A percentile compares a stretch with the other conserved stretches of the same genome.
Conservation (phyloP, 2,113 vertebrate species). For the Amia ocellicauda region DNA sequence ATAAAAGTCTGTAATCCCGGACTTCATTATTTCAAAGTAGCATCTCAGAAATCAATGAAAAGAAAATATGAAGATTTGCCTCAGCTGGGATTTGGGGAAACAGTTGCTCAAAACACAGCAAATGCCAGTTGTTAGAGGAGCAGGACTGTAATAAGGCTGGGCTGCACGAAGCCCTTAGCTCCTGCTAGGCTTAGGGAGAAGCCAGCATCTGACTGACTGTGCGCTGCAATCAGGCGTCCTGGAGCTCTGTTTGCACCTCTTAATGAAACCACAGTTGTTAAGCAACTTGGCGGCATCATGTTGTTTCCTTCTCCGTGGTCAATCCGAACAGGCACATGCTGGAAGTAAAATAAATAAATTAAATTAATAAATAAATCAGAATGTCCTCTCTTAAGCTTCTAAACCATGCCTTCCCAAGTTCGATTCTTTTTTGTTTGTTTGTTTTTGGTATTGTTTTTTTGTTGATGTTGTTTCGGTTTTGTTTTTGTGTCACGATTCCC, state of each 20-base stretch:
- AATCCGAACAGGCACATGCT: conserved; percentile 24
- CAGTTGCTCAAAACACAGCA: conserved; percentile 41
- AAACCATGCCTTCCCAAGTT: conserved; percentile 39
- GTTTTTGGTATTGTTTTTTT: conserved; percentile 45
- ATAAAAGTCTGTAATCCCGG: conserved; percentile 43
- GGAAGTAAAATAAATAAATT: conserved; percentile 32
- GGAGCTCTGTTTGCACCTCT: conserved; percentile 54
- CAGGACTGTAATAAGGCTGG: conserved; percentile 60
- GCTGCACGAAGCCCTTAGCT: conserved; percentile 60
- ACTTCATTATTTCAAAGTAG: conserved; percentile 42
- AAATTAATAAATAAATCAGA: conserved; percentile 15
- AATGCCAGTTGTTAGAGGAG: conserved; percentile 66
- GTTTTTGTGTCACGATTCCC: conserved; percentile 58
- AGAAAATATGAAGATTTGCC: conserved; percentile 49
- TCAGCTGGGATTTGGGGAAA: conserved; percentile 54
- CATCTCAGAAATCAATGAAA: conserved; percentile 22
- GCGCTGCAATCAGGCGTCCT: conserved; percentile 30
- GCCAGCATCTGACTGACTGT: conserved; percentile 26
- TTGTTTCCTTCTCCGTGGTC: conserved; percentile 43
- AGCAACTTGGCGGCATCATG: conserved; percentile 55
- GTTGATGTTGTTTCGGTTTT: conserved; percentile 52
- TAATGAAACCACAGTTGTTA: conserved; percentile 48
- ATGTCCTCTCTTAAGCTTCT: conserved; percentile 39
- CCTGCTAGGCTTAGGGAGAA: conserved; percentile 36
- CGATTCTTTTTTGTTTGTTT: conserved; percentile 33